Conservation (phyloP, 2,113 vertebrate genomes). For the Coracopsis vasa region DNA sequence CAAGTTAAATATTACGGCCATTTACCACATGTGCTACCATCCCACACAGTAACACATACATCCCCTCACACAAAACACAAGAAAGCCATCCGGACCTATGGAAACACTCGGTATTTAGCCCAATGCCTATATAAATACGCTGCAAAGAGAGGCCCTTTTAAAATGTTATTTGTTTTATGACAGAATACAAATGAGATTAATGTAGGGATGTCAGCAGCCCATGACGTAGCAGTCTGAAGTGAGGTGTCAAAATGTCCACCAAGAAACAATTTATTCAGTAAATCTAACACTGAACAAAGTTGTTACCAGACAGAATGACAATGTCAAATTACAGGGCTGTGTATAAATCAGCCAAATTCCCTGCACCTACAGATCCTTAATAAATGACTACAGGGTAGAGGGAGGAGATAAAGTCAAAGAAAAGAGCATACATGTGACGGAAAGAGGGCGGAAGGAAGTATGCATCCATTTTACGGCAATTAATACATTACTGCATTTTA, state of each 20-base stretch:
- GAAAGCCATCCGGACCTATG: background rate
- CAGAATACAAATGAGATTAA: conserved; percentile 62
- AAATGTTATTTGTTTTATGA: conserved; percentile 12
- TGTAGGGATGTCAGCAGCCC: conserved; percentile 53
- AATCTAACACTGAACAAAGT: conserved; percentile 52
- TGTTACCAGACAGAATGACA: conserved; percentile 50
- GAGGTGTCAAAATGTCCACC: conserved; percentile 55
- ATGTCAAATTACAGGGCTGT: conserved; percentile 54
- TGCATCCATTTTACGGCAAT: conserved; percentile 13
- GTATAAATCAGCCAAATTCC: conserved; percentile 56
- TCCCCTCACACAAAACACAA: background rate
- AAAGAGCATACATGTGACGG: background rate
- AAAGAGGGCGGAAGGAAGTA: background rate
- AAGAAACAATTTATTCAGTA: conserved; percentile 52
- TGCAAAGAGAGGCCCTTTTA: background rate
- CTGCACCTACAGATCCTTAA: conserved; percentile 22
- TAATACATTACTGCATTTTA: conserved; percentile 43
- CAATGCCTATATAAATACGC: background rate
- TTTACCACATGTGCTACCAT: background rate
- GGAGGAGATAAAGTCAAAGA: background rate
- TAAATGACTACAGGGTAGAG: background rate
- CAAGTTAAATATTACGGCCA: background rate
- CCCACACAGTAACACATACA: background rate
- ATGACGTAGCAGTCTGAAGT: conserved; percentile 34
- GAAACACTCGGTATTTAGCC: background rate